These are phyloP conservation scores for Chaetoderma sp. DNA, from an alignment of 2,888 invertebrate species.

Conservation along the genomic window DNA sequence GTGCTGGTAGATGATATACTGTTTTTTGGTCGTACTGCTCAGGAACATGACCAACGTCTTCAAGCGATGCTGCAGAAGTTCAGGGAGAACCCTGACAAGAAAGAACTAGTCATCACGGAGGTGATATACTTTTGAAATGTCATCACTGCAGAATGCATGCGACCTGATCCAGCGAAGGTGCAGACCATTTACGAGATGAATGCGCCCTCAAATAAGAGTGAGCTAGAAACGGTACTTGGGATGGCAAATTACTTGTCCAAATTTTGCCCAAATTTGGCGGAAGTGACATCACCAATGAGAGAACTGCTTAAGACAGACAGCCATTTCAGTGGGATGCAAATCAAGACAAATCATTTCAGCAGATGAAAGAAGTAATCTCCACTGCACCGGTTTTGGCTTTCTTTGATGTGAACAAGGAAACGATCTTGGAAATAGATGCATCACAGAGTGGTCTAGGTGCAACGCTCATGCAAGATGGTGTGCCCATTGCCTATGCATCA, in stretches of 20 bases:
- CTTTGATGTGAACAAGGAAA: no score
- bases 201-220: not conserved
- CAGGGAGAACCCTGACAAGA: not conserved
- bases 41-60: slow-evolving; percentile 9
- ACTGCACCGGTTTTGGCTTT: no score
- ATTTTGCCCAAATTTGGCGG: slow-evolving; percentile 29
- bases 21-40: not conserved
- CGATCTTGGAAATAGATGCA: not conserved
- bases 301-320: not conserved
- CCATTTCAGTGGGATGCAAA: slow-evolving; percentile 7
- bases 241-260: slow-evolving; percentile 31
- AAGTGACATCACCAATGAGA: slow-evolving; percentile 6
- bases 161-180: slow-evolving; percentile 7
- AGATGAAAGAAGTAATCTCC: slow-evolving; percentile 2
- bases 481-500: slow-evolving; percentile 18
- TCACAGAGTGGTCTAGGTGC: slow-evolving; percentile 4
- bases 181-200: not conserved
- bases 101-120: not conserved
- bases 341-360: slow-evolving; percentile 1
- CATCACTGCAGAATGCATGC: not conserved
- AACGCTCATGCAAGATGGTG: slow-evolving; percentile 7
- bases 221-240: slow-evolving; percentile 29
- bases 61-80: not conserved
- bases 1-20: slow-evolving; percentile 16
- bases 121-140: not conserved